Percentiles rank a stretch among this genome's conserved stretches.
Conservation (phyloP, 2,888 invertebrate genomes). For the Amphipyra berbera region DNA sequence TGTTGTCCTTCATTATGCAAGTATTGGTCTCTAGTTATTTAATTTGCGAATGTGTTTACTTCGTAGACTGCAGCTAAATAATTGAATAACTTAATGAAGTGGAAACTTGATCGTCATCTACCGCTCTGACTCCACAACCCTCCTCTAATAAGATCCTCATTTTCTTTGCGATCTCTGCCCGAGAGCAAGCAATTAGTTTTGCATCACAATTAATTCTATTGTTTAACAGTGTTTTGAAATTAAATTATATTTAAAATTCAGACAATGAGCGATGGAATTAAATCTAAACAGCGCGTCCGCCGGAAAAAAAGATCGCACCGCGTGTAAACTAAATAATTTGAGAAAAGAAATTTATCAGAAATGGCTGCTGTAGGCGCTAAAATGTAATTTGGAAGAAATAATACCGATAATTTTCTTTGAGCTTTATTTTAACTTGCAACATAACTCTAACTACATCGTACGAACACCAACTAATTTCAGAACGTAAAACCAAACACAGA, state of each 20-base stretch:
- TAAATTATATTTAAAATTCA: slow-evolving; percentile 54
- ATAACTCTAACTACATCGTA: slow-evolving; percentile 64
- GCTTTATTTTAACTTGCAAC: slow-evolving; percentile 67
- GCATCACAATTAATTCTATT: slow-evolving; percentile 44
- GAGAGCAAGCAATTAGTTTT: slow-evolving; percentile 39
- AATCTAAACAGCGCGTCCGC: slow-evolving; percentile 39
- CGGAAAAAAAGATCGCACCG: slow-evolving; percentile 53
- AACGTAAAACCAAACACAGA: slow-evolving; percentile 36
- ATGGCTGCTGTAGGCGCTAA: slow-evolving; percentile 64
- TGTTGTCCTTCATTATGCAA: slow-evolving; percentile 16
- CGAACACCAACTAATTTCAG: slow-evolving; percentile 51
- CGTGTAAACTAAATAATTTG: slow-evolving; percentile 73
- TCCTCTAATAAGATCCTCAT: slow-evolving; percentile 16
- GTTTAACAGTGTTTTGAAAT: slow-evolving; percentile 27
- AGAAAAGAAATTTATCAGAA: slow-evolving; percentile 65
- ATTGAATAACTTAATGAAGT: slow-evolving; percentile 30
- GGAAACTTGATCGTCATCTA: slow-evolving; percentile 32
- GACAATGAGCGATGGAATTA: slow-evolving; percentile 57
- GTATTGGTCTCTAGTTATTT: slow-evolving; percentile 23
- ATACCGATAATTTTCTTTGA: slow-evolving; percentile 70
- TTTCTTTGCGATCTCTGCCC: slow-evolving; percentile 20
- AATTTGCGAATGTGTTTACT: slow-evolving; percentile 21
- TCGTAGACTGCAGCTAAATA: slow-evolving; percentile 19
- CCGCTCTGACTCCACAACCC: slow-evolving; percentile 17
- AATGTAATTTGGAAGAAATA: slow-evolving; percentile 73